Evolutionary conservation across 2,888 invertebrate genomes (phyloP).

Genomic region (Torymus texanus): DNA sequence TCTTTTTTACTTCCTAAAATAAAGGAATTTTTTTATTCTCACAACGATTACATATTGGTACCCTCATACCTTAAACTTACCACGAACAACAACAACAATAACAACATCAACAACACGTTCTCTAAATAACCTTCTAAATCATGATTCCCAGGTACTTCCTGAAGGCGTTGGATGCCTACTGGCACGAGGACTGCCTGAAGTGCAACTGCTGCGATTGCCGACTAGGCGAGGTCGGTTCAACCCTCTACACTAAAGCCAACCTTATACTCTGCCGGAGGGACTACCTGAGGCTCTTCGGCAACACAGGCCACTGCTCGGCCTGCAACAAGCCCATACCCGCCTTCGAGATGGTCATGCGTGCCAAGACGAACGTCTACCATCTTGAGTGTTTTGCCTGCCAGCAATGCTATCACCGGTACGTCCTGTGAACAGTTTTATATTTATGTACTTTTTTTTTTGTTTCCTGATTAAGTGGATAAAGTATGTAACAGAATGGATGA

Average conservation of each 20-base stretch:
- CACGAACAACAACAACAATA: too few relatives aligned
- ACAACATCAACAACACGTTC: background rate
- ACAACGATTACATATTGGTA: too few relatives aligned
- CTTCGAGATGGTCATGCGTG: conserved; percentile 99
- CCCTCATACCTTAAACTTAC: too few relatives aligned
- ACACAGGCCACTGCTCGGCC: conserved; percentile 96
- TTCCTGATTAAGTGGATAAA: too few relatives aligned
- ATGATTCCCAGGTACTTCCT: conserved; percentile 82
- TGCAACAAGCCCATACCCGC: conserved; percentile 99
- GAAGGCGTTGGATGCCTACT: conserved; percentile 93
- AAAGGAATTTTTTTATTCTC: too few relatives aligned
- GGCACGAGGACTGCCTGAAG: conserved; percentile 99
- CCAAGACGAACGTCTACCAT: conserved; percentile 97
- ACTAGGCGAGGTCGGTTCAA: conserved; percentile 96
- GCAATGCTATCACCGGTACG: conserved; percentile 97
- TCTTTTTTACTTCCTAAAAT: too few relatives aligned
- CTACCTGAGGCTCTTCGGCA: conserved; percentile 97
- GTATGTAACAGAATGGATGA: too few relatives aligned
- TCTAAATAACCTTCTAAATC: background rate
- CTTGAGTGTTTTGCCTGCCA: conserved; percentile 99
- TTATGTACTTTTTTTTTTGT: too few relatives aligned
- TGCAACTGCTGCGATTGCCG: conserved; percentile 98
- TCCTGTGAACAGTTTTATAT: conserved; percentile 36
- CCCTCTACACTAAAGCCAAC: conserved; percentile 95
- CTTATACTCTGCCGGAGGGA: conserved; percentile 96